Percentiles rank a stretch among this genome's conserved stretches.
These are phyloP conservation scores for Calyptomena viridis DNA, from an alignment of 2,113 vertebrate species.

Conservation along the genomic window DNA sequence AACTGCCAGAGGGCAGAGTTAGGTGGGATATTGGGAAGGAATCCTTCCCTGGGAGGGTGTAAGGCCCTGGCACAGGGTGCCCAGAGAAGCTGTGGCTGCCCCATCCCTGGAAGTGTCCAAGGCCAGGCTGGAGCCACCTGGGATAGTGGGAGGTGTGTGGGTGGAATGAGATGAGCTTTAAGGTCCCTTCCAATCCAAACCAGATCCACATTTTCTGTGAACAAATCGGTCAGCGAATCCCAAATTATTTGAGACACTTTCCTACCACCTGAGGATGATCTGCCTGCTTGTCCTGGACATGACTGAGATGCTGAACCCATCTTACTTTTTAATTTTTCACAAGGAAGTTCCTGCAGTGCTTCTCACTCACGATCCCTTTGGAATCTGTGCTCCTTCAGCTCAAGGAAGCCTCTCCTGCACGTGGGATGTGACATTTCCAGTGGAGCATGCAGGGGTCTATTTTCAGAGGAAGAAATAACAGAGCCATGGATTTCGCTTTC, in stretches of 20 bases:
- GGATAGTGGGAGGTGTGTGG: too few relatives aligned
- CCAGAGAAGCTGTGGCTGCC: too few relatives aligned
- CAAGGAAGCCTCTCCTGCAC: background rate
- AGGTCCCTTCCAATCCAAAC: background rate
- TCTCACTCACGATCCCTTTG: background rate
- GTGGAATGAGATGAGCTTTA: too few relatives aligned
- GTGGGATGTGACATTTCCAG: background rate
- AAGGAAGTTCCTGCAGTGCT: fast-evolving
- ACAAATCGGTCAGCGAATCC: too few relatives aligned
- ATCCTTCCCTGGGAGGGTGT: too few relatives aligned
- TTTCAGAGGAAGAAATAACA: conserved; percentile 10
- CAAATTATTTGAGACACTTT: fast-evolving
- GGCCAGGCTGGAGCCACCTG: too few relatives aligned
- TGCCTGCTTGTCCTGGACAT: background rate
- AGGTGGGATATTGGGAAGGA: too few relatives aligned
- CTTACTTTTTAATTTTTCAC: background rate
- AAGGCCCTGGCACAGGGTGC: too few relatives aligned
- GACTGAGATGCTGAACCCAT: background rate
- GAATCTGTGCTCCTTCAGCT: background rate
- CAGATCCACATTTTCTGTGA: fast-evolving
- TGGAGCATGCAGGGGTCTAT: background rate
- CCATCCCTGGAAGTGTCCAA: too few relatives aligned
- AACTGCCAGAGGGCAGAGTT: too few relatives aligned
- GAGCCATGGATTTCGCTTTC: background rate
- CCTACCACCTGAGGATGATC: background rate